Base-by-base conservation (phyloP, 2,797 vertebrate genomes). In the Bufotes viridis region DNA sequence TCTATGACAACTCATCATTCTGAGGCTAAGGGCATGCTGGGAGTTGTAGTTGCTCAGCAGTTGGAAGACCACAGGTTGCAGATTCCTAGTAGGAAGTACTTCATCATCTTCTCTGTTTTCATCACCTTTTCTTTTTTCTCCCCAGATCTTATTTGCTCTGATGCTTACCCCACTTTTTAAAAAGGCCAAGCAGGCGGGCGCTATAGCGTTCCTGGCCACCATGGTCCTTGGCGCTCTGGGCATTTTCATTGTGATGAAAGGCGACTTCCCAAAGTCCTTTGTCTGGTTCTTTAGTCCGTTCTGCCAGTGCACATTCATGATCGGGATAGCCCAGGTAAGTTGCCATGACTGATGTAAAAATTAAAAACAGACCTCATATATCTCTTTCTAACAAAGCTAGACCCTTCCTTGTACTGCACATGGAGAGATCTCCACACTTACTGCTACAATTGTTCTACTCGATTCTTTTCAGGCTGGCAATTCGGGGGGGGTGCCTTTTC, bases 111-210 rank as follows among this genome's bases (percentile, higher is more conserved):
- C 69, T 29, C 14, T 34, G 15, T 22, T 7, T 49, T 70, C 11
- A 26, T 70, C 1, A 1, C 1, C 13, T 22, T 49, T 42, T 75
- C 5, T 29, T 60, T 29, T 34, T 69, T 84, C 75, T 86, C 85
- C 90, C 0, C 91, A 99, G 98, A 96, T 99, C 88, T 98, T 97
- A 90, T 99, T 99, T 94, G 98, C 98, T 67, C 97, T 99, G 92
- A 97, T 98, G 97, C 91, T 99, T 94, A 99, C 97, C 0, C 97
- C 98, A 11, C 92, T 99, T 10, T 99, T 99, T 88, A 99, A 97
- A 93, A 99, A 98, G 93, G 97, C 98, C 0, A 99, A 98, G 91
- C 96, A 98, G 6, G 97, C 98, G 87, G 98, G 98, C 88, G 97
- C 97, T 0, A 96, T 98, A 93, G 98, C 98, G 90, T 99, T 97